Conservation (phyloP, 1,140 invertebrate species). For the Trypoxylus dichotomus region DNA sequence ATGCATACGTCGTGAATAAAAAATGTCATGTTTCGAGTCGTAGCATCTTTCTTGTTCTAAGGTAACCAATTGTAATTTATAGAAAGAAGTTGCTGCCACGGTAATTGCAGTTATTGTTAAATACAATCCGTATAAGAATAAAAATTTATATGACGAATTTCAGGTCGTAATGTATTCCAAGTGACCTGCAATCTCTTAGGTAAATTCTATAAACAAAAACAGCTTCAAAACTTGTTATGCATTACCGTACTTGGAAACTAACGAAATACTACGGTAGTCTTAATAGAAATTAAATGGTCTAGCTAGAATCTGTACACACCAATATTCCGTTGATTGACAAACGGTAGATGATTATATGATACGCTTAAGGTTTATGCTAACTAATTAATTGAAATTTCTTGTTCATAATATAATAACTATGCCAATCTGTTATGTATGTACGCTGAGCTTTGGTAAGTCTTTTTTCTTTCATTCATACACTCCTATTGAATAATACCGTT, state of each 20-base stretch:
- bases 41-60: too few species aligned
- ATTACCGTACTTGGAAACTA: neutral
- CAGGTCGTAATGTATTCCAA: neutral
- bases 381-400: conserved; percentile 16
- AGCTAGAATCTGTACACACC: conserved; percentile 5
- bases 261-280: neutral
- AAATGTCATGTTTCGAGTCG: too few species aligned
- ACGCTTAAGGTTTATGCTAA: neutral
- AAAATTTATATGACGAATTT: neutral
- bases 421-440: neutral
- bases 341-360: conserved; percentile 16
- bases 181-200: neutral
- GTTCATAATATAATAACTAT: neutral
- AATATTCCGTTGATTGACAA: conserved; percentile 4
- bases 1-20: too few species aligned
- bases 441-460: neutral
- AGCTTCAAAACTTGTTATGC: neutral
- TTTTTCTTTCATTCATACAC: neutral
- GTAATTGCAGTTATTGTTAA: neutral
- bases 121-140: neutral
- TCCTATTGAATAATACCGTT: neutral
- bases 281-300: neutral
- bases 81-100: neutral
- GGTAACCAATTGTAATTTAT: too few species aligned
- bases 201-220: neutral